Percentiles rank a stretch among this genome's conserved stretches.
Evolutionary conservation across 2,888 invertebrate species (phyloP).

Genomic region (Chaitophorus viminalis): DNA sequence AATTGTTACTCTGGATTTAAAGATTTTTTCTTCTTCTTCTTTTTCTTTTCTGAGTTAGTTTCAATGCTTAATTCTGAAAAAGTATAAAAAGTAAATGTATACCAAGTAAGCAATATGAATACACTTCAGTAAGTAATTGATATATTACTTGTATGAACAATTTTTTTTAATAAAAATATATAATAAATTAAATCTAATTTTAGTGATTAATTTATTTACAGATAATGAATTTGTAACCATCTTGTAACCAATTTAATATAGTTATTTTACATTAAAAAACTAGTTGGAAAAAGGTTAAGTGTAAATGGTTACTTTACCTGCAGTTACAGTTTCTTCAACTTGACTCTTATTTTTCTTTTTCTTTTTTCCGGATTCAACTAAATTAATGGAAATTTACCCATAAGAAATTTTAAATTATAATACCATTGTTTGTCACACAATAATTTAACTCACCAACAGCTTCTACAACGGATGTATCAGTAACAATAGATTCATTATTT

Average conservation of each 20-base stretch:
- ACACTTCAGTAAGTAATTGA: neutral
- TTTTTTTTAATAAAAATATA: too few relatives aligned
- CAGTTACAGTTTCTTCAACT: constrained; percentile 12
- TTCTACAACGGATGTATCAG: constrained; percentile 21
- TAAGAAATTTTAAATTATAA: neutral
- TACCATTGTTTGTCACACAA: neutral
- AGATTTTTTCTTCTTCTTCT: neutral
- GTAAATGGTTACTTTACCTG: constrained; percentile 21
- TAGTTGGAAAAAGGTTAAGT: neutral
- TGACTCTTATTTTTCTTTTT: constrained; percentile 53
- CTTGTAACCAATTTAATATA: too few relatives aligned
- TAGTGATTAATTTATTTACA: too few relatives aligned
- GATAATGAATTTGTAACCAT: too few relatives aligned
- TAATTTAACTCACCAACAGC: constrained; percentile 10
- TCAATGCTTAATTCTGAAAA: neutral
- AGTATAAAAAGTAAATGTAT: neutral
- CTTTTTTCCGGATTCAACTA: constrained; percentile 54
- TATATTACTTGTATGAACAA: too few relatives aligned
- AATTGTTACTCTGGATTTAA: neutral
- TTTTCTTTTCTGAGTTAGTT: constrained; percentile 1
- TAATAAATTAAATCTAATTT: too few relatives aligned
- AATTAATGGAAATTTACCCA: neutral
- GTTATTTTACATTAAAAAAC: too few relatives aligned
- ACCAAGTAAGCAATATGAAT: neutral
- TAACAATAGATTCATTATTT: constrained; percentile 33